phyloP scores from a whole-genome alignment of 1,140 invertebrate genomes.

The Drosophila equinoxialis region DNA sequence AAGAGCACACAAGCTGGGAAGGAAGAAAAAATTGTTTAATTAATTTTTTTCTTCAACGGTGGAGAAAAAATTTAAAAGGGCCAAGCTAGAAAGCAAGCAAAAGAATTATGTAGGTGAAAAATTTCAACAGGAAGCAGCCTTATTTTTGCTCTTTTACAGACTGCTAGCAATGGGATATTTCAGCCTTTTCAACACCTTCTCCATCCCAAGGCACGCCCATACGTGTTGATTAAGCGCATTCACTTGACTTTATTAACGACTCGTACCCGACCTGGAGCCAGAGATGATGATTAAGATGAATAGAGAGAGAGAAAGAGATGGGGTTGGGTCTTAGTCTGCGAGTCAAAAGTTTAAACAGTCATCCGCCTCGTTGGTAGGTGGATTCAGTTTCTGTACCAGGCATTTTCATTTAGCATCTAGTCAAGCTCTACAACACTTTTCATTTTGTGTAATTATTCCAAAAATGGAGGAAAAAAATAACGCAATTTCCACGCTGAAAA shows the following conservation, averaged over 20 bases:
- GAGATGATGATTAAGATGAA: not conserved
- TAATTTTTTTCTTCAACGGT: slow-evolving; percentile 43
- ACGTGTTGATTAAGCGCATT: slow-evolving; percentile 78
- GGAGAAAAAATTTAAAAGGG: slow-evolving; percentile 2
- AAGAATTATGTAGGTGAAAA: slow-evolving; percentile 32
- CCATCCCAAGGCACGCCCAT: slow-evolving; percentile 21
- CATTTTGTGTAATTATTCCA: slow-evolving; percentile 72
- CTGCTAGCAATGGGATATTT: not conserved
- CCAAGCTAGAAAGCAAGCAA: slow-evolving; percentile 6
- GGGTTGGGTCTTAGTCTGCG: not conserved
- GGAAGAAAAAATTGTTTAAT: slow-evolving; percentile 41
- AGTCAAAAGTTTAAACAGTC: slow-evolving; percentile 45
- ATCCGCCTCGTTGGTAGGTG: slow-evolving; percentile 9
- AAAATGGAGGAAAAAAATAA: slow-evolving; percentile 1
- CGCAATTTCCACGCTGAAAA: slow-evolving; percentile 41
- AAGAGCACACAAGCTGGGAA: not conserved
- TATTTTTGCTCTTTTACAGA: slow-evolving; percentile 20
- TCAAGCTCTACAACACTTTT: slow-evolving; percentile 30
- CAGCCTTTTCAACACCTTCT: not conserved
- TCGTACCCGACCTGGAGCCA: slow-evolving; percentile 1
- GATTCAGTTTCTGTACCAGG: slow-evolving; percentile 23
- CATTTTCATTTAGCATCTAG: slow-evolving; percentile 24
- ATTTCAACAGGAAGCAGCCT: slow-evolving; percentile 37
- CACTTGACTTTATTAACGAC: slow-evolving; percentile 77
- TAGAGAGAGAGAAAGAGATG: not conserved